Conservation (phyloP, 2,113 vertebrate genomes). For the Aegithalos caudatus region DNA sequence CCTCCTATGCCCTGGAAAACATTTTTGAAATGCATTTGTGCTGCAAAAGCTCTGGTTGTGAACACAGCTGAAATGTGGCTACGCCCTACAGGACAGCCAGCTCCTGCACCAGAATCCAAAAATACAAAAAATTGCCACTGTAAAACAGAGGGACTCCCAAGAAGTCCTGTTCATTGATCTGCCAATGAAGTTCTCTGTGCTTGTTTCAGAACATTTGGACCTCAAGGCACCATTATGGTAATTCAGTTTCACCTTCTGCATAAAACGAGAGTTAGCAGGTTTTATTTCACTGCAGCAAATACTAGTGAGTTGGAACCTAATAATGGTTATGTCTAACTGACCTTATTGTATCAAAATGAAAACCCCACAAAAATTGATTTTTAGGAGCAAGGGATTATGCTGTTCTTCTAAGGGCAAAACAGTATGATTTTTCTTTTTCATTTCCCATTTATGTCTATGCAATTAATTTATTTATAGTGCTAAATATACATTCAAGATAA, state of each 20-base stretch:
- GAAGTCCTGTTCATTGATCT: not conserved
- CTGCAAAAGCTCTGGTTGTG: not conserved
- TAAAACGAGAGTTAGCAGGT: not conserved
- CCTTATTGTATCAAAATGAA: not conserved
- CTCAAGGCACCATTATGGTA: not conserved
- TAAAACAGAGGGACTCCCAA: not conserved
- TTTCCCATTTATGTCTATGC: not conserved
- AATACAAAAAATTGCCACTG: not conserved
- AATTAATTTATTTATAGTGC: not conserved
- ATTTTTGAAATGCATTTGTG: not conserved
- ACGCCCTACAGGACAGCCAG: not conserved
- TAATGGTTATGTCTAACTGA: not conserved
- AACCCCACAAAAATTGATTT: not conserved
- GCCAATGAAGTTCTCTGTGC: not conserved
- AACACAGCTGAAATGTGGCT: not conserved
- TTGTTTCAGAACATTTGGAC: not conserved
- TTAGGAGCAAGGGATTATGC: not conserved
- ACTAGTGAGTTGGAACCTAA: not conserved
- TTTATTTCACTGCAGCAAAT: not conserved
- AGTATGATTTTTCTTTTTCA: not conserved
- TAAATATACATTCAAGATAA: not conserved
- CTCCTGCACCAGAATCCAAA: rapidly evolving
- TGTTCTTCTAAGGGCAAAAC: not conserved
- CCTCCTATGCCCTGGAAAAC: not conserved
- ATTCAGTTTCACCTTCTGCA: not conserved